Percentiles rank a stretch among this genome's conserved stretches.
Conservation (phyloP, 2,888 invertebrate genomes). For the Temnothorax ravouxi region DNA sequence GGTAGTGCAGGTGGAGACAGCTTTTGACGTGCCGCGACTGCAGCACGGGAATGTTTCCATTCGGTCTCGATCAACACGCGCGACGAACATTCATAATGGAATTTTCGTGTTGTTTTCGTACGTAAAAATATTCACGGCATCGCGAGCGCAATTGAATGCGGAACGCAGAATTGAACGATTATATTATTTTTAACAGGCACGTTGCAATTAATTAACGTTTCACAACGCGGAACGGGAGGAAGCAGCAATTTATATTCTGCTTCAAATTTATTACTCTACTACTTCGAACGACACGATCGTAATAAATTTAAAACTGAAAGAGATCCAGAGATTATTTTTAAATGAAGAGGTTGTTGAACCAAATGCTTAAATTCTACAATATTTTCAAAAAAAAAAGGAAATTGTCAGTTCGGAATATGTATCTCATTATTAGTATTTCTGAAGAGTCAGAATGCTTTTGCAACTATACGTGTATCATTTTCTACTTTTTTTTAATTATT, state of each 20-base stretch:
- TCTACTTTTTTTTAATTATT: background rate
- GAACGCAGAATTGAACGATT: constrained; percentile 14
- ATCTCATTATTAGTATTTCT: background rate
- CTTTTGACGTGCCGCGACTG: constrained; percentile 48
- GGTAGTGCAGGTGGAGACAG: constrained; percentile 38
- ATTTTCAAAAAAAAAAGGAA: background rate
- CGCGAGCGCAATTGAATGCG: background rate
- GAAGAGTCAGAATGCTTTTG: background rate
- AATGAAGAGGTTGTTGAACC: background rate
- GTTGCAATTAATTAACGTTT: constrained; percentile 39
- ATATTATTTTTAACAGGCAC: constrained; percentile 45
- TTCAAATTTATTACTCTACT: constrained; percentile 38
- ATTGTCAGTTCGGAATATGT: background rate
- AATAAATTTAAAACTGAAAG: constrained; percentile 5
- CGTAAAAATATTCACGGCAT: constrained; percentile 30
- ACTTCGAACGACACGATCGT: background rate
- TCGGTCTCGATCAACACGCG: constrained; percentile 33
- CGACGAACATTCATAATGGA: constrained; percentile 34
- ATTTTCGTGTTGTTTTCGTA: constrained; percentile 37
- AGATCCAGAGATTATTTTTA: background rate
- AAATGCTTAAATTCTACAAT: background rate
- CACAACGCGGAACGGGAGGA: background rate
- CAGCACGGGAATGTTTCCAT: constrained; percentile 7
- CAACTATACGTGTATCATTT: background rate
- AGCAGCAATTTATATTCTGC: constrained; percentile 27